These are phyloP conservation scores for Silurus aristotelis DNA, from an alignment of 2,797 vertebrate species.

Conservation along the genomic window DNA sequence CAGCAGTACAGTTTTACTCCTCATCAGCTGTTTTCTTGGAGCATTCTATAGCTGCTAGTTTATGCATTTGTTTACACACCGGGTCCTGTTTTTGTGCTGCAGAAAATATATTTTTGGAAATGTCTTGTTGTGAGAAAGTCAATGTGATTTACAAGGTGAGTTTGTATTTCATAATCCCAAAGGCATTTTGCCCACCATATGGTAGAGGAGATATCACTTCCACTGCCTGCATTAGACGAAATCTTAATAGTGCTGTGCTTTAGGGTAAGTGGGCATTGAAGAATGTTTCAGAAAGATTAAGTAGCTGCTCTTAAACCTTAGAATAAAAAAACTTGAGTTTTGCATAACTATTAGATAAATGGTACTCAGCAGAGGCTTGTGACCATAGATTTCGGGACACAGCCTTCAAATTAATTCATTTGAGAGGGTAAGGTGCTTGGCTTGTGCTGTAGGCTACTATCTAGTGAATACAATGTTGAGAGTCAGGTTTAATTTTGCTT, in stretches of 20 bases:
- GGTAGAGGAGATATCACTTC: slow-evolving; percentile 7
- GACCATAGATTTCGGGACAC: not conserved
- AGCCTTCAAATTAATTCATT: not conserved
- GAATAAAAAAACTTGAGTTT: not conserved
- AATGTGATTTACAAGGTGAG: slow-evolving; percentile 12
- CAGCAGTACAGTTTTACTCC: slow-evolving; percentile 27
- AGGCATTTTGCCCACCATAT: slow-evolving; percentile 7
- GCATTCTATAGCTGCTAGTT: not conserved
- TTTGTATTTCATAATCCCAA: slow-evolving; percentile 3
- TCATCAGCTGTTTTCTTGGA: slow-evolving; percentile 7
- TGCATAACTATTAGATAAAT: not conserved
- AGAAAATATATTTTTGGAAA: not conserved
- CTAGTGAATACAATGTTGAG: not conserved
- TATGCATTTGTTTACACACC: slow-evolving; percentile 2
- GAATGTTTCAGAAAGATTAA: not conserved
- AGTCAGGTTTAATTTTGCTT: not conserved
- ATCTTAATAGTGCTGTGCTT: slow-evolving; percentile 13
- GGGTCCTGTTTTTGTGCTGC: not conserved
- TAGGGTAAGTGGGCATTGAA: slow-evolving; percentile 13
- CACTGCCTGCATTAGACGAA: not conserved
- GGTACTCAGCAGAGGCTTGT: not conserved
- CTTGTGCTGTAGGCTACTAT: not conserved
- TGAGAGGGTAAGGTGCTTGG: not conserved
- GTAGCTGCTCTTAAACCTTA: not conserved
- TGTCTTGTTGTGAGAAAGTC: slow-evolving; percentile 7